These are phyloP conservation scores for Podocnemis expansa DNA, from an alignment of 2,113 vertebrate genomes.

Conservation along the genomic window DNA sequence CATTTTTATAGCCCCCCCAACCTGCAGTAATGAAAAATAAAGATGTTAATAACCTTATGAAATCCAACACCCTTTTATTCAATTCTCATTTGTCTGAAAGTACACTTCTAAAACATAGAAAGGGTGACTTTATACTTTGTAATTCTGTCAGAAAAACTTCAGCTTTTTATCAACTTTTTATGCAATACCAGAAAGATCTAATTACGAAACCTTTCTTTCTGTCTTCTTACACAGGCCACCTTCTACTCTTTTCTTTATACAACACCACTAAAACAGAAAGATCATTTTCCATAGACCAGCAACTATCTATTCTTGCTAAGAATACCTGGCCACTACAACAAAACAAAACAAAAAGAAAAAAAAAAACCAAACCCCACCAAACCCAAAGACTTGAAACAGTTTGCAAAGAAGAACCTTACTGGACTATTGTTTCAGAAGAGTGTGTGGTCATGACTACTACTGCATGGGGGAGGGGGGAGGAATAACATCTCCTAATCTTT, in stretches of 20 bases:
- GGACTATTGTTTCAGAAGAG: not conserved
- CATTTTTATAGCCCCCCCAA: not conserved
- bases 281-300: not conserved
- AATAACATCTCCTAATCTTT: not conserved
- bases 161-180: not conserved
- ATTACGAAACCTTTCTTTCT: not conserved
- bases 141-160: not conserved
- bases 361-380: no score
- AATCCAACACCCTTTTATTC: not conserved
- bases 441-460: not conserved
- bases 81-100: not conserved
- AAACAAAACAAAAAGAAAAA: not conserved
- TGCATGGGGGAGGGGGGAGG: no score
- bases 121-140: not conserved
- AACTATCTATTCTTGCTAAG: not conserved
- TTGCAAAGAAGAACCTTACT: not conserved
- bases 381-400: not conserved
- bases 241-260: not conserved
- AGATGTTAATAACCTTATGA: not conserved
- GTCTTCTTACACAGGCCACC: fast-evolving
- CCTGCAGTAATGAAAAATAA: not conserved
- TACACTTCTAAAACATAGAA: not conserved
- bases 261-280: not conserved
- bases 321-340: not conserved
- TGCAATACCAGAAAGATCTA: not conserved